Evolutionary conservation across 2,888 invertebrate genomes (phyloP), one percentile per base, ranked within the genome.

Genomic region (Leptogaster cylindrica): DNA sequence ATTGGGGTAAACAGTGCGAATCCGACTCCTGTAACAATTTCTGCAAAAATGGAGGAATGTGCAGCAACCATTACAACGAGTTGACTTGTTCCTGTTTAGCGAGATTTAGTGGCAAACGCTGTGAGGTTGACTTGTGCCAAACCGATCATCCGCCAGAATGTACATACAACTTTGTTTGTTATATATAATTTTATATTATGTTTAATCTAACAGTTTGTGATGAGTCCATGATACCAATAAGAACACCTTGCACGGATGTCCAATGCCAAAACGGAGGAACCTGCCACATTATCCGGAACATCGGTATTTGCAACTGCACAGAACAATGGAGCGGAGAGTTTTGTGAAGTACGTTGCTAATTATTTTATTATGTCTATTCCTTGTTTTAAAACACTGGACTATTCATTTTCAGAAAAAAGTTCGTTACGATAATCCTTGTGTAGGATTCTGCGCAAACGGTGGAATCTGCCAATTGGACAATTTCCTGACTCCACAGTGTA

Each of bases 381-480:
- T 23, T 10, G 12, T 18, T 50, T 50, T 25, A 31, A 10, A 7
- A 10, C 10, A 31, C 5, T 31, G 10, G 10, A 12, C n/a, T n/a
- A 55, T 69, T 31, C 39, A 12, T 50, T 72, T 75, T 6, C 66
- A 81, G 75, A 75, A 77, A 70, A 85, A 85, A 76, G 83, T 88
- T 67, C 85, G 86, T 0, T 83, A 85, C 73, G 85, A 86, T 73
- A 86, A 87, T 81, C 86, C 87, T 0, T 90, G 90, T 78, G 77
- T 77, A 7, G 80, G 81, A 33, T 81, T 80, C 68, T 88, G 88
- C 73, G 77, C 81, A 70, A 85, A 88, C 72, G 83, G 81, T 51
- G 88, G 86, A 0, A 80, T 86, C 65, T 91, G 91, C 75, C 78
- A 83, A 20, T 77, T 86, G 69, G 82, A 84, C 68, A 82, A 80